Evolutionary conservation across 53 echinoderm and acorn worm species (phyloP).

Genomic region (Glandiceps talaboti): DNA sequence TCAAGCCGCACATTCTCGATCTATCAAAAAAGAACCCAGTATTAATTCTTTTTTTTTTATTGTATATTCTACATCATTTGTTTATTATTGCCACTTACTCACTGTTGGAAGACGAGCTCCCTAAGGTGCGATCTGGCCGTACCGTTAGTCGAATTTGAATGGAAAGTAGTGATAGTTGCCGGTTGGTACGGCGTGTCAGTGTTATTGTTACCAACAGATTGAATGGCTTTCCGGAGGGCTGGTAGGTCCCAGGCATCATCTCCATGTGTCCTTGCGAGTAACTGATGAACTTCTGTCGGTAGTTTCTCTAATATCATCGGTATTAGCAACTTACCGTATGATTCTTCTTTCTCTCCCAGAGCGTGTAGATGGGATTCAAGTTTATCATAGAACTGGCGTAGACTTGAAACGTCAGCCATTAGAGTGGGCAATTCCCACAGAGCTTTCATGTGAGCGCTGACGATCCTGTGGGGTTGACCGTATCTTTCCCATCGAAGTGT

Average conservation of each 20-base stretch:
- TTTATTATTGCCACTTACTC: no score
- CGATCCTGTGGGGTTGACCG: background rate
- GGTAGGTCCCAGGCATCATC: background rate
- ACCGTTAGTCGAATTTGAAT: background rate
- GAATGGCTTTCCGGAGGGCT: background rate
- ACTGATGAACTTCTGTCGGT: background rate
- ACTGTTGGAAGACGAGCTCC: no score
- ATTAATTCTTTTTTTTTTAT: no score
- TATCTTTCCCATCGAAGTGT: background rate
- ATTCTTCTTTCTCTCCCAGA: background rate
- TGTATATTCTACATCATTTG: no score
- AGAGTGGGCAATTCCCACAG: background rate
- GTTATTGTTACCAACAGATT: background rate
- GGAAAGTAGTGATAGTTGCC: background rate
- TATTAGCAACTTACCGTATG: background rate
- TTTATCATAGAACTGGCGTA: background rate
- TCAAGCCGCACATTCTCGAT: no score
- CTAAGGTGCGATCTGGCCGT: no score
- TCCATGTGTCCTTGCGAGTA: background rate
- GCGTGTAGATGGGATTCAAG: constrained; percentile 1
- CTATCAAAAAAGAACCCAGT: no score
- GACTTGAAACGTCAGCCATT: background rate
- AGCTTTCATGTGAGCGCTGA: background rate
- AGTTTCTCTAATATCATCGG: background rate
- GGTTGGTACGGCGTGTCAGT: background rate